Conservation (phyloP, 2,797 vertebrate species). For the Chiroxiphia lanceolata region DNA sequence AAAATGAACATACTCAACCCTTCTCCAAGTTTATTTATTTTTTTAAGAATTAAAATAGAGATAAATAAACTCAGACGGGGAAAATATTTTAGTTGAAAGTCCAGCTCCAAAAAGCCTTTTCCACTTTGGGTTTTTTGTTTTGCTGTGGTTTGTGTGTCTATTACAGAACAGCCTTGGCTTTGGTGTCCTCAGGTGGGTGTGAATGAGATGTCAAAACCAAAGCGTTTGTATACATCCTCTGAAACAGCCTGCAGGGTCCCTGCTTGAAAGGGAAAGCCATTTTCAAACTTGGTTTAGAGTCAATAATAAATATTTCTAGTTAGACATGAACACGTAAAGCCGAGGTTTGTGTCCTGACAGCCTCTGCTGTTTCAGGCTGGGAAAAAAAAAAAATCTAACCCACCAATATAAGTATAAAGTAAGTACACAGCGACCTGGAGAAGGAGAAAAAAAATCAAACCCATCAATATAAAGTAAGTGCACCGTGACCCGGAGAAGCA, state of each 20-base stretch:
- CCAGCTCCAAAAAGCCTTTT: background rate
- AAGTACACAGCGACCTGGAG: background rate
- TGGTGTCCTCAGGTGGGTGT: background rate
- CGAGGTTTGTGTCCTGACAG: background rate
- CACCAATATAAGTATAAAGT: no score
- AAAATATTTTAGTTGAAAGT: background rate
- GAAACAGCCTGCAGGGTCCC: background rate
- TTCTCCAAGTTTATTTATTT: background rate
- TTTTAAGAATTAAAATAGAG: background rate
- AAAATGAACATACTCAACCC: background rate
- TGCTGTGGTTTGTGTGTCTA: background rate
- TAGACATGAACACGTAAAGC: accelerated
- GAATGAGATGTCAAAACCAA: background rate
- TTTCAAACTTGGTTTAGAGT: background rate
- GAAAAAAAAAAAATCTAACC: no score
- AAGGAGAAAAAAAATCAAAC: background rate
- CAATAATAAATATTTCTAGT: background rate
- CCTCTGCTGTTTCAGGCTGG: no score
- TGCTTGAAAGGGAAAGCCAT: background rate
- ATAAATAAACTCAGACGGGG: background rate
- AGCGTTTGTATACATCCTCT: accelerated
- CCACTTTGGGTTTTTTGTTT: background rate
- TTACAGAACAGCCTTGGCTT: background rate
- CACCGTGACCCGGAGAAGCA: background rate
- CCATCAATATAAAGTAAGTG: background rate